Percentiles rank a stretch among this genome's conserved stretches.
phyloP scores from a whole-genome alignment of 2,113 vertebrate genomes.

The Lepus americanus region DNA sequence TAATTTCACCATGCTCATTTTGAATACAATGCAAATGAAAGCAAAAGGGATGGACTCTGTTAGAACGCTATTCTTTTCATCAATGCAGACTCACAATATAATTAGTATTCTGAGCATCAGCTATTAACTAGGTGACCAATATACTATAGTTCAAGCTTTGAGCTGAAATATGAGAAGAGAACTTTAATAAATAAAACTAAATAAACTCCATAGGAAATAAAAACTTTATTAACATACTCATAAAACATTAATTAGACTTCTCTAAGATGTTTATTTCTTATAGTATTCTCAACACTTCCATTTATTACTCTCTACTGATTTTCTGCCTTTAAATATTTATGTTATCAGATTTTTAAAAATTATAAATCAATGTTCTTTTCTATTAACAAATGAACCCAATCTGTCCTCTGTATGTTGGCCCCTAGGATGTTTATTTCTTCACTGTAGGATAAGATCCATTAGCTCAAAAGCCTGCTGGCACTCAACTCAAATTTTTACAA shows the following conservation, averaged over 20 bases:
- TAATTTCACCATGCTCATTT: not conserved
- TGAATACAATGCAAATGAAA: slow-evolving; percentile 2
- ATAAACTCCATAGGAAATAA: not conserved
- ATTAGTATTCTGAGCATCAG: slow-evolving; percentile 46
- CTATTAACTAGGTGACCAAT: not conserved
- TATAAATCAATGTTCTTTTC: not conserved
- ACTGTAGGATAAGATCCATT: not conserved
- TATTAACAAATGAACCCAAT: not conserved
- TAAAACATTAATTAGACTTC: not conserved
- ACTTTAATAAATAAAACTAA: not conserved
- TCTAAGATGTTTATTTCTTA: not conserved
- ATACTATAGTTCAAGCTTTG: not conserved
- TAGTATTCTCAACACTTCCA: not conserved
- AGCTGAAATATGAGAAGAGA: not conserved
- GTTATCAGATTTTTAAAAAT: not conserved
- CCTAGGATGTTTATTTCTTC: not conserved
- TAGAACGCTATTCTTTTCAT: slow-evolving; percentile 55
- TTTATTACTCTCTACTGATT: not conserved
- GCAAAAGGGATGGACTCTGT: not conserved
- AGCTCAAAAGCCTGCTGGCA: not conserved
- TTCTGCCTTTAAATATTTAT: slow-evolving; percentile 21
- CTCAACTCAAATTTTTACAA: not conserved
- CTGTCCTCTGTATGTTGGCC: not conserved
- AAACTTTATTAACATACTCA: not conserved
- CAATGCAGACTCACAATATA: slow-evolving; percentile 52